Conservation (phyloP, 2,113 vertebrate species). For the Eublepharis macularius region DNA sequence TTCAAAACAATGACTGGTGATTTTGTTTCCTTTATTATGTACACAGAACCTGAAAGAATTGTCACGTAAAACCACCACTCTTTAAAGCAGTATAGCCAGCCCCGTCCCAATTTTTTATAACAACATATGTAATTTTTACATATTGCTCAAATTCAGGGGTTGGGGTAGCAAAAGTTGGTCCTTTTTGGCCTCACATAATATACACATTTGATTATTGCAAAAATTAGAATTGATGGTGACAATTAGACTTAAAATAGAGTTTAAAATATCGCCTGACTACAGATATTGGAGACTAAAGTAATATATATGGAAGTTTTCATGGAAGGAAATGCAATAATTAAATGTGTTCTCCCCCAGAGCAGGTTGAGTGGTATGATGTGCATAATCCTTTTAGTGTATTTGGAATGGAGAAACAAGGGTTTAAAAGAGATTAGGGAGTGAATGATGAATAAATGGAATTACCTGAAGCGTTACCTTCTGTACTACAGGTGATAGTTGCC, state of each 20-base stretch:
- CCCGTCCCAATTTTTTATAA: too few relatives aligned
- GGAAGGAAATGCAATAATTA: conserved; percentile 66
- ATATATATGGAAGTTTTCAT: conserved; percentile 45
- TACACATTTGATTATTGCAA: not conserved
- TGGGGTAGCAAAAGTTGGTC: not conserved
- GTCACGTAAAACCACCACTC: too few relatives aligned
- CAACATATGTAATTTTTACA: too few relatives aligned
- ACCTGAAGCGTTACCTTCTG: conserved; percentile 33
- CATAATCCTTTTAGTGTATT: conserved; percentile 65
- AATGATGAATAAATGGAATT: conserved; percentile 61
- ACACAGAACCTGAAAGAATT: not conserved
- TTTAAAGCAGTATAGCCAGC: not conserved
- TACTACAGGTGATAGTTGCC: conserved; percentile 35
- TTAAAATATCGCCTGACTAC: conserved; percentile 43
- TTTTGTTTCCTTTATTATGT: not conserved
- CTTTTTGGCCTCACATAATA: not conserved
- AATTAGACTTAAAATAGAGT: conserved; percentile 23
- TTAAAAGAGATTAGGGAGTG: conserved; percentile 65
- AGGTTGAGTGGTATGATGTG: conserved; percentile 56
- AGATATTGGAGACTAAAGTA: conserved; percentile 25
- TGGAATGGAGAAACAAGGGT: conserved; percentile 61
- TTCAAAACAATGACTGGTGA: not conserved
- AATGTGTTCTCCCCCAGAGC: conserved; percentile 61
- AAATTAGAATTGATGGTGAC: not conserved
- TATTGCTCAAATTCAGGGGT: too few relatives aligned